phyloP scores from a whole-genome alignment of 2,113 vertebrate genomes.

The Symphodus melops region DNA sequence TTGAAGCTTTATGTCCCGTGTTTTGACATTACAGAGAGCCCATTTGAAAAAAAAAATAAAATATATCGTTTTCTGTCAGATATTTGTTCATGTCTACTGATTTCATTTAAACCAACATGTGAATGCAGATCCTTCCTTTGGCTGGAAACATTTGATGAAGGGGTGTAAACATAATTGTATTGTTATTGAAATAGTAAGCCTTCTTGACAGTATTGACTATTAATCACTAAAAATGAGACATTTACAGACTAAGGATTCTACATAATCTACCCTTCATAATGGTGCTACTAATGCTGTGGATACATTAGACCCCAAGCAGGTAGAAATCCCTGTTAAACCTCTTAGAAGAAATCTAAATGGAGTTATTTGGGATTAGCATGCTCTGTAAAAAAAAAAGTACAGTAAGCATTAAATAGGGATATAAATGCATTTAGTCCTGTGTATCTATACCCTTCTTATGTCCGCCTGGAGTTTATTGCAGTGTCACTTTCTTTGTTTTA shows the following conservation, averaged over 20 bases:
- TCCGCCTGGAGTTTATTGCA: conserved; percentile 14
- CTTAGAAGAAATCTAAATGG: background rate
- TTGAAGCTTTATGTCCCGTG: no score
- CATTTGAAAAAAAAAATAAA: no score
- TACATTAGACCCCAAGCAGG: background rate
- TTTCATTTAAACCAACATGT: no score
- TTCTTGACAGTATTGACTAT: background rate
- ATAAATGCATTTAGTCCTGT: background rate
- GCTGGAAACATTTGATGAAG: background rate
- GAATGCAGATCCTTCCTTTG: background rate
- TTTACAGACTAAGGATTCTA: background rate
- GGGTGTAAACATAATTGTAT: background rate
- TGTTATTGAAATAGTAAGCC: background rate
- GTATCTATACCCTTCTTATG: background rate
- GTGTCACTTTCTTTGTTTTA: conserved; percentile 21
- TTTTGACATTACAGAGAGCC: no score
- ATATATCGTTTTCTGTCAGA: no score
- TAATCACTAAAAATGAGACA: background rate
- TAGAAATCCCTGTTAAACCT: background rate
- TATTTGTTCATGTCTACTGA: no score
- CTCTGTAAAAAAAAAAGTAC: background rate
- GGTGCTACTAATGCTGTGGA: background rate
- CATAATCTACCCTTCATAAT: background rate
- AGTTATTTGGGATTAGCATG: background rate
- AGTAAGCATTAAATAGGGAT: background rate